phyloP scores from a whole-genome alignment of 2,888 invertebrate genomes.

The Andrena haemorrhoa region DNA sequence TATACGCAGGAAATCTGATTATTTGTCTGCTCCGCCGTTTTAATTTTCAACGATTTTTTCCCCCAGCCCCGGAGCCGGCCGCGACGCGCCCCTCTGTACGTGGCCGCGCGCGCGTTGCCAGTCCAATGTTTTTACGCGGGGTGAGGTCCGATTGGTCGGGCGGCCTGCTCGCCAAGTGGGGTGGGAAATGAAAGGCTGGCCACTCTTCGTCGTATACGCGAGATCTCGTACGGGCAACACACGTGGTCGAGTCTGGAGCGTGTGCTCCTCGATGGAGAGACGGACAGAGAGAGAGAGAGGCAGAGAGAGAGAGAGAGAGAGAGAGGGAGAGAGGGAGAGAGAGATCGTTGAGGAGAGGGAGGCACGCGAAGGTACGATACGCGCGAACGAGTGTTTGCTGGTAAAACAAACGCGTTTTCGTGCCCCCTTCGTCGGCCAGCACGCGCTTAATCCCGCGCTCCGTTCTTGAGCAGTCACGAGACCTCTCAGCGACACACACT shows the following conservation, averaged over 20 bases:
- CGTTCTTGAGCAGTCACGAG: slow-evolving; percentile 31
- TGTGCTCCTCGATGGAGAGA: slow-evolving; percentile 42
- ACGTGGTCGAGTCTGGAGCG: slow-evolving; percentile 65
- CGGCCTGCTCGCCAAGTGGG: slow-evolving; percentile 64
- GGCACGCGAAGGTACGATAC: slow-evolving; percentile 54
- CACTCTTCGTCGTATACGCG: slow-evolving; percentile 68
- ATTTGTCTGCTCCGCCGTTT: slow-evolving; percentile 83
- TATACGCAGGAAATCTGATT: slow-evolving; percentile 83
- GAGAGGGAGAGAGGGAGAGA: background rate
- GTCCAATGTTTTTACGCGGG: slow-evolving; percentile 78
- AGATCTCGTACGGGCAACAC: slow-evolving; percentile 62
- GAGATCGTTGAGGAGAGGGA: slow-evolving; percentile 17
- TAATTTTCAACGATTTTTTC: slow-evolving; percentile 81
- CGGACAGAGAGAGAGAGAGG: background rate
- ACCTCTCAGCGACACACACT: background rate
- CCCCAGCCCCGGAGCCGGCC: slow-evolving; percentile 45
- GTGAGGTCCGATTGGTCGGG: slow-evolving; percentile 77
- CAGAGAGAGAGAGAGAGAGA: slow-evolving; percentile 5
- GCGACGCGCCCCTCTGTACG: slow-evolving; percentile 45
- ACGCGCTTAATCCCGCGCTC: slow-evolving; percentile 5
- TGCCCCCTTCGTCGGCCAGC: slow-evolving; percentile 20
- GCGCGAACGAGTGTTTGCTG: slow-evolving; percentile 66
- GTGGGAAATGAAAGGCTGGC: slow-evolving; percentile 74
- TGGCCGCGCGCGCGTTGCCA: slow-evolving; percentile 41
- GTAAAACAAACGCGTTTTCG: slow-evolving; percentile 59